A percentile compares a stretch with the other conserved stretches of the same genome.
Evolutionary conservation across 1,140 invertebrate genomes (phyloP).

Genomic region (Micrasema minimum): DNA sequence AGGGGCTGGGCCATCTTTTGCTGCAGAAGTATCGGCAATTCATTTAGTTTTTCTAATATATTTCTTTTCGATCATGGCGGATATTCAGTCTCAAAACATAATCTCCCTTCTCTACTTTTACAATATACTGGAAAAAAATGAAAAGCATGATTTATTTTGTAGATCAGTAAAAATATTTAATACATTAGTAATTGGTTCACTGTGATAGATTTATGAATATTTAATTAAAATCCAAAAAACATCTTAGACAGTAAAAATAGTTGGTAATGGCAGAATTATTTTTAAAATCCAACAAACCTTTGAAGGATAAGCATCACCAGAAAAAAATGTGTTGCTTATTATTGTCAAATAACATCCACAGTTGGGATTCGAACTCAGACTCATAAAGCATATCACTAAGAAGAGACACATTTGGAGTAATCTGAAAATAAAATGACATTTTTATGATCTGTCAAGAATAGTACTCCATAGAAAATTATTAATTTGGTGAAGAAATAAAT

Average conservation of each 20-base stretch:
- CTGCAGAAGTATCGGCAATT: conserved; percentile 78
- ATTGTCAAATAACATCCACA: conserved; percentile 96
- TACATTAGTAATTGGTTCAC: too few species aligned
- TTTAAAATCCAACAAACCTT: too few species aligned
- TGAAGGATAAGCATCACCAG: conserved; percentile 89
- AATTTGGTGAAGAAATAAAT: conserved; percentile 39
- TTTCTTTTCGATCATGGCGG: conserved; percentile 87
- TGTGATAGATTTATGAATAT: too few species aligned
- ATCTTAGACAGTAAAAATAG: too few species aligned
- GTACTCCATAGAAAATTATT: background rate
- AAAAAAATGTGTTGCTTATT: conserved; percentile 88
- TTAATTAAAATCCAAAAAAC: too few species aligned
- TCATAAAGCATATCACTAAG: conserved; percentile 92
- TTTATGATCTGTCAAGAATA: background rate
- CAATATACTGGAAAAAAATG: conserved; percentile 76
- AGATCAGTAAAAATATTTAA: too few species aligned
- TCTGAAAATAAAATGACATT: conserved; percentile 54
- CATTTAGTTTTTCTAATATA: conserved; percentile 86
- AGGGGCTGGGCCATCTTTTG: conserved; percentile 81
- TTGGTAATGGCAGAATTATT: too few species aligned
- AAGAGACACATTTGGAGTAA: conserved; percentile 79
- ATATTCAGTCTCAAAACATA: conserved; percentile 88
- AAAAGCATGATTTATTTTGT: too few species aligned
- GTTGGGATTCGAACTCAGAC: conserved; percentile 92
- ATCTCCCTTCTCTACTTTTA: conserved; percentile 96